Conservation (phyloP, 2,113 vertebrate genomes). For the Mesoclemmys tuberculata region DNA sequence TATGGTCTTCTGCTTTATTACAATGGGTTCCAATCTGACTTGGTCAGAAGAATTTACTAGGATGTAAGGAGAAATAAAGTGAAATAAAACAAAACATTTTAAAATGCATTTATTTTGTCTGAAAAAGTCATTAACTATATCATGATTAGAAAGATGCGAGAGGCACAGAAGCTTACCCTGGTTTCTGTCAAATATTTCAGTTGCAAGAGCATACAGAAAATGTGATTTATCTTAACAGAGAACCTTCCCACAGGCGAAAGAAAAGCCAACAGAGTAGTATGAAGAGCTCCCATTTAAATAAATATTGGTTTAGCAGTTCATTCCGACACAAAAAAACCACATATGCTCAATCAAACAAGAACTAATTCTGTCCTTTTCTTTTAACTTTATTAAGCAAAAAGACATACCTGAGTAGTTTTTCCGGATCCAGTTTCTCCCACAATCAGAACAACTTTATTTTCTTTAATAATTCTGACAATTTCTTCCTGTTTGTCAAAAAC, state of each 20-base stretch:
- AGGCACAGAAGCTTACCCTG: background rate
- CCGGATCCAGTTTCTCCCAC: conserved; percentile 97
- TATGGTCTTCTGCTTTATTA: background rate
- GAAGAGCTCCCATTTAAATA: background rate
- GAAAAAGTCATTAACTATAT: too few species aligned
- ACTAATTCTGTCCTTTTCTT: background rate
- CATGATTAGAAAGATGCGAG: too few species aligned
- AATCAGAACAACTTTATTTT: conserved; percentile 90
- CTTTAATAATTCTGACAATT: conserved; percentile 89
- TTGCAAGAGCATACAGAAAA: background rate
- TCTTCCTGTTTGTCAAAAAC: conserved; percentile 88
- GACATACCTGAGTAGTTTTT: conserved; percentile 95
- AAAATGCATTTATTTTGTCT: too few species aligned
- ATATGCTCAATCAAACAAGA: background rate
- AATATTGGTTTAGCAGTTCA: background rate
- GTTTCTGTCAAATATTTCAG: background rate
- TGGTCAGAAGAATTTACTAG: too few species aligned
- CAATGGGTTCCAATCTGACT: background rate
- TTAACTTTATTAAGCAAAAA: conserved; percentile 18
- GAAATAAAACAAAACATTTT: background rate
- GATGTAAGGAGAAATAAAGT: background rate
- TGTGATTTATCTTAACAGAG: background rate
- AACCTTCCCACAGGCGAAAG: background rate
- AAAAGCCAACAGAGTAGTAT: background rate
- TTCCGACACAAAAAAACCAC: background rate